Base-by-base conservation (phyloP, 2,888 invertebrate genomes). In the Meiosimyza platycephala region DNA sequence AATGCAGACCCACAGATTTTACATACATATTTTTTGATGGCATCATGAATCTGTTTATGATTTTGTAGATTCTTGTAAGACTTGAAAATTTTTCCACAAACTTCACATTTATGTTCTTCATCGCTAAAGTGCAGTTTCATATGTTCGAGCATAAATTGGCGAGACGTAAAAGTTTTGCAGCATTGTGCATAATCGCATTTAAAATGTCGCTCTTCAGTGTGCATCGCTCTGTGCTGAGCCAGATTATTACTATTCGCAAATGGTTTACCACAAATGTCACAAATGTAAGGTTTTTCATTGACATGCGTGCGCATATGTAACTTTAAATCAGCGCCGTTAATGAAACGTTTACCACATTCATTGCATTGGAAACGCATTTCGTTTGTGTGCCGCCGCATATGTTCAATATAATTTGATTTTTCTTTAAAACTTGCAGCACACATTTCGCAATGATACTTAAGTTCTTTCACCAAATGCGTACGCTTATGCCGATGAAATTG, bases 1-100 rank as follows among this genome's bases (percentile, higher is more conserved):
- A 85, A 85, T 54, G 86, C 85, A 40, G 86, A 86, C 15, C 85
- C 85, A 72, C 85, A 85, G 67, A 85, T 82, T 77, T 85, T 85
- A 74, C 85, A 85, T 64, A 86, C 80, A 68, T 85, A 85, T 71
- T 84, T 82, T 74, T 86, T 85, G 16, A 85, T 79, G 48, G 81
- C 83, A 62, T 84, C 85, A 67, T 85, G 85, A 51, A 85, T 84
- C 76, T 85, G 86, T 67, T 85, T 84, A 72, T 85, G 86, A 73
- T 85, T 85, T 71, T 85, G 81, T 33, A 85, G 80, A 73, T 86
- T 86, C 73, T 85, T 85, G 18, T 82, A 79, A 2, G 86, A 82
- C 75, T 85, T 86, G 63, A 85, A 85, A n/a, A 79, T 79, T 72
- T 85, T 84, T 73, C 84, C 83, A 66, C 85, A 86, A 1, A 82